Evolutionary conservation across 1,140 invertebrate species (phyloP), one percentile per base, ranked within the genome.

Genomic region (Sesamia nonagrioides): DNA sequence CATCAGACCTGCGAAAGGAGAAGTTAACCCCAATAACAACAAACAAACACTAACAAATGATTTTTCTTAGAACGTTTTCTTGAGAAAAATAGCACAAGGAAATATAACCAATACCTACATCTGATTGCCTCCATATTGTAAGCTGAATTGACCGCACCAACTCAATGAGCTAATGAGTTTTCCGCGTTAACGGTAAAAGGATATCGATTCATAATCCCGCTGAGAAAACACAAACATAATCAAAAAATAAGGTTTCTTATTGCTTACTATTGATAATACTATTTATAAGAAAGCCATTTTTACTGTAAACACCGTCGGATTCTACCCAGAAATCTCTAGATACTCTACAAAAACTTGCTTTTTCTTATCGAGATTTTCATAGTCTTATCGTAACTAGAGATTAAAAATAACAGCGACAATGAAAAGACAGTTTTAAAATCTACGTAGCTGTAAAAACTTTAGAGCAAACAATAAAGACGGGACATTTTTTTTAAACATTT

Each of bases 121-220:
- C 68, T 77, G 52, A 68, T 81, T 77, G 79, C 35, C 15, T n/a
- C 61, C 37, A 66, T 40, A 82, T 78, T 45, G 72, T 63, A 78
- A 81, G 73, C 77, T 79, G 71, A 83, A 82, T 79, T 83, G 84
- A 77, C 78, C 63, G 73, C 45, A 78, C 33, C 50, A 72, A 79
- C 81, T 79, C 80, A 80, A 78, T 79, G 78, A 79, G 83, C 82
- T 88, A 89, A 89, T 84, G 83, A 88, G 84, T 66, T 88, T 86
- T 86, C 78, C 82, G 78, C 83, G 84, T 84, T 85, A 80, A 56
- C 80, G 69, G 77, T 42, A 85, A 87, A 84, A 81, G 82, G 79
- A 85, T 87, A 86, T 82, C 54, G 69, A 60, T 84, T 82, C 77
- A 77, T n/a, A 66, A 66, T 52, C 60, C 74, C 74, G 48, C 45